These are phyloP conservation scores for Drosophila ironensis DNA, from an alignment of 1,140 invertebrate genomes.

Conservation along the genomic window DNA sequence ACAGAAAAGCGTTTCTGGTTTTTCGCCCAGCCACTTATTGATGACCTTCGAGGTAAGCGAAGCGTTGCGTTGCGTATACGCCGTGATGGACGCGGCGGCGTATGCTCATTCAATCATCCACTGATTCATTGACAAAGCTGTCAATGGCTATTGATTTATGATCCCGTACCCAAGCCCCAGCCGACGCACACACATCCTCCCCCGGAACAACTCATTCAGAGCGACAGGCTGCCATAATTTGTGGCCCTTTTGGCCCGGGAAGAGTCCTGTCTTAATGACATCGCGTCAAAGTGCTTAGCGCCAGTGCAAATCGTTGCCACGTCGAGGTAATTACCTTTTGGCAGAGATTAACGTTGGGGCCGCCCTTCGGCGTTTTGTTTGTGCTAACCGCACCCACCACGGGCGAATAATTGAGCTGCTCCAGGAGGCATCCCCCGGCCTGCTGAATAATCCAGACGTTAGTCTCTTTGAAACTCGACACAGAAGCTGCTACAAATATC, in stretches of 20 bases:
- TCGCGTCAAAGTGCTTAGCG: conserved; percentile 32
- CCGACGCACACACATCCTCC: not conserved
- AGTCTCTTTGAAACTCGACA: conserved; percentile 34
- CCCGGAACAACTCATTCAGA: conserved; percentile 46
- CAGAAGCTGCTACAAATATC: conserved; percentile 16
- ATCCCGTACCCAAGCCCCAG: not conserved
- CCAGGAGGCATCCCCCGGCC: not conserved
- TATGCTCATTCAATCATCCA: conserved; percentile 61
- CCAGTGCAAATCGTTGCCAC: conserved; percentile 60
- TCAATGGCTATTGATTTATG: conserved; percentile 55
- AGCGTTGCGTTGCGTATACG: conserved; percentile 53
- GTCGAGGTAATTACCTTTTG: conserved; percentile 53
- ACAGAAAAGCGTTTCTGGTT: conserved; percentile 44
- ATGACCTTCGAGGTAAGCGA: conserved; percentile 61
- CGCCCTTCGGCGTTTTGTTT: conserved; percentile 10
- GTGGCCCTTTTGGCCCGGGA: conserved; percentile 20
- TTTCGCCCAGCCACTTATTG: conserved; percentile 55
- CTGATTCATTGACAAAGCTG: conserved; percentile 54
- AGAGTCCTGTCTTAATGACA: conserved; percentile 45
- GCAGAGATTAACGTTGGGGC: not conserved
- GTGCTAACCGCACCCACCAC: conserved; percentile 55
- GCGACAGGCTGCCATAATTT: conserved; percentile 55
- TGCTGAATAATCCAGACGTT: conserved; percentile 53
- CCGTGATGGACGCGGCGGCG: conserved; percentile 48
- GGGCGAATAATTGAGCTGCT: conserved; percentile 57